Evolutionary conservation across 1,140 invertebrate species (phyloP), one percentile per base, ranked within the genome.

Genomic region (Arion vulgaris): DNA sequence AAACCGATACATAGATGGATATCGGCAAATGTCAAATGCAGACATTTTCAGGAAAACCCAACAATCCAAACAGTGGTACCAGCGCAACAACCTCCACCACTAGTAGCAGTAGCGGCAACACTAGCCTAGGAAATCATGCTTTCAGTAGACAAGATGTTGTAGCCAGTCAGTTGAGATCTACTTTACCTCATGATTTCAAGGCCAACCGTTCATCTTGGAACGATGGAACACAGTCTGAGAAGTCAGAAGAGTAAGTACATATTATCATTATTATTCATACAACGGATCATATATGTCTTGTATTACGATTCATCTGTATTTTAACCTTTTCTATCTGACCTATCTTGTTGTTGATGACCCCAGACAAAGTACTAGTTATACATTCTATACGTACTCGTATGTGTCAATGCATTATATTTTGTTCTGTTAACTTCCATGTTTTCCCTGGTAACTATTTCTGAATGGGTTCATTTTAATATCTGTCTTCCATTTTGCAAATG

Each of bases 1-100:
- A 90, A 94, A 92, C 89, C 94, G 93, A 53, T 88, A 88, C 76
- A 90, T 91, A 72, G 90, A 91, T 73, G 89, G 89, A 15, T 89
- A 88, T 82, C 83, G 88, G 66, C 90, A 91, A 74, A 85, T 91
- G 81, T 88, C 90, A 23, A 91, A 91, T 89, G 80, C 88, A 91
- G 81, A 91, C 90, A 15, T 91, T 91, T 76, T 86, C 87, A 32
- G 88, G 86, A 19, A 80, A 85, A 11, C 81, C 85, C 17, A 84
- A 81, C 57, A 85, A 78, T 36, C 45, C 75, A 5, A 80, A 51
- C 45, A n/a, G 57, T 17, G 66, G 66, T 38, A 39, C 32, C 57
- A 68, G 53, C 39, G 15, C 36, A 1, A 41, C 19, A 1, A 11
- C 19, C 62, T 38, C 45, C 53, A 39, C 32, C 38, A 76, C 23